Evolutionary conservation across 1,140 invertebrate genomes (phyloP).

Genomic region (Trigoniulus corallinus): DNA sequence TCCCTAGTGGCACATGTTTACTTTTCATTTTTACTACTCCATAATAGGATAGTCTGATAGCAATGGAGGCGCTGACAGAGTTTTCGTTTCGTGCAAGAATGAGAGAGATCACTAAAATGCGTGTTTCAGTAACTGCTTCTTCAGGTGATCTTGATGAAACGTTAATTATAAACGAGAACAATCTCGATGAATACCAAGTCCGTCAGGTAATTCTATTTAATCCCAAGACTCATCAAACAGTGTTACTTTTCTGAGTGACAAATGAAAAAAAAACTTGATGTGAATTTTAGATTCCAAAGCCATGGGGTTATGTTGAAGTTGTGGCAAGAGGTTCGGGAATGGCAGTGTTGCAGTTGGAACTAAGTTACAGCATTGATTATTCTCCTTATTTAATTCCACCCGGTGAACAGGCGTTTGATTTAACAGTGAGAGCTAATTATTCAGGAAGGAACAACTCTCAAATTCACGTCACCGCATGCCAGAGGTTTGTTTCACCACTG

Average conservation of each 20-base stretch:
- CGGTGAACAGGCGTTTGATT: slow-evolving; percentile 29
- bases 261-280: too few relatives aligned
- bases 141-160: slow-evolving; percentile 17
- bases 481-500: not conserved
- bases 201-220: not conserved
- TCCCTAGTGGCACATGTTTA: too few relatives aligned
- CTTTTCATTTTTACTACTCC: too few relatives aligned
- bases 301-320: slow-evolving; percentile 38
- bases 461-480: slow-evolving; percentile 1
- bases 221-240: not conserved
- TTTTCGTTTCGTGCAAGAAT: slow-evolving; percentile 38
- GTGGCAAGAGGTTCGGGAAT: slow-evolving; percentile 36
- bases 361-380: slow-evolving; percentile 38
- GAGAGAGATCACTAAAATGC: slow-evolving; percentile 37
- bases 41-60: slow-evolving; percentile 39
- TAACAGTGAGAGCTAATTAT: slow-evolving; percentile 25
- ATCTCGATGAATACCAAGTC: slow-evolving; percentile 14
- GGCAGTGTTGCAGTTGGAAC: slow-evolving; percentile 36
- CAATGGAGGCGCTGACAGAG: slow-evolving; percentile 38
- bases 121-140: slow-evolving; percentile 29
- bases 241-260: not conserved
- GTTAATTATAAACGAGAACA: slow-evolving; percentile 20
- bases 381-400: slow-evolving; percentile 31
- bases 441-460: slow-evolving; percentile 32
- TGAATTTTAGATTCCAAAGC: slow-evolving; percentile 26